Conservation (phyloP, 2,888 invertebrate genomes). For the Amitus sp. region DNA sequence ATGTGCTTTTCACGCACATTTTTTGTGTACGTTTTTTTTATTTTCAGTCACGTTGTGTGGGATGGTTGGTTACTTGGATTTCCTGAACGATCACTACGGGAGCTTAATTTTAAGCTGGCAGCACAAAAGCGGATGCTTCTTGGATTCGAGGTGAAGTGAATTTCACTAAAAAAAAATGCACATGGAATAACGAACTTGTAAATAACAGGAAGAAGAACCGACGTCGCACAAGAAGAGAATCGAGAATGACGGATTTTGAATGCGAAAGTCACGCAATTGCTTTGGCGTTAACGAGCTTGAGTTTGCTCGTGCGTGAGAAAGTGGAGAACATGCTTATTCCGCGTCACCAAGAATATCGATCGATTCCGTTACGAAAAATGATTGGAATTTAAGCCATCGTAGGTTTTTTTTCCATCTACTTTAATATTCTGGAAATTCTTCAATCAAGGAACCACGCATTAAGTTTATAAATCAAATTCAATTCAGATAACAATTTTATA, state of each 20-base stretch:
- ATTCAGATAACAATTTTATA: too few species aligned
- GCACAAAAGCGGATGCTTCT: slow-evolving; percentile 62
- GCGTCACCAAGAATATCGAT: too few species aligned
- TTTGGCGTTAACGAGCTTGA: slow-evolving; percentile 62
- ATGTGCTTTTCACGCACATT: too few species aligned
- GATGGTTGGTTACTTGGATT: slow-evolving; percentile 66
- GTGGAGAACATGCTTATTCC: slow-evolving; percentile 44
- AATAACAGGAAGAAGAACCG: not conserved
- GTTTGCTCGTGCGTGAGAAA: slow-evolving; percentile 54
- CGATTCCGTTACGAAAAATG: too few species aligned
- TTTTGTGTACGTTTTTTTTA: too few species aligned
- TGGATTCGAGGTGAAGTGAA: slow-evolving; percentile 36
- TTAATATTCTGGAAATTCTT: too few species aligned
- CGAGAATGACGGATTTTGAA: slow-evolving; percentile 58
- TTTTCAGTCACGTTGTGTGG: slow-evolving; percentile 66
- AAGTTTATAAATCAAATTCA: too few species aligned
- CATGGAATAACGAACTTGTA: not conserved
- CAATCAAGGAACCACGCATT: too few species aligned
- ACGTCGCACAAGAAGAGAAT: slow-evolving; percentile 42
- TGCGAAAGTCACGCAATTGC: slow-evolving; percentile 66
- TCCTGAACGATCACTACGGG: slow-evolving; percentile 59
- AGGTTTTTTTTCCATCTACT: too few species aligned
- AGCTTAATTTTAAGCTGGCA: slow-evolving; percentile 62
- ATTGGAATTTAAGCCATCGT: too few species aligned
- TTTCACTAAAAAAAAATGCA: too few species aligned